Base-by-base conservation (phyloP, 2,888 invertebrate species). In the Apotomis capreana region DNA sequence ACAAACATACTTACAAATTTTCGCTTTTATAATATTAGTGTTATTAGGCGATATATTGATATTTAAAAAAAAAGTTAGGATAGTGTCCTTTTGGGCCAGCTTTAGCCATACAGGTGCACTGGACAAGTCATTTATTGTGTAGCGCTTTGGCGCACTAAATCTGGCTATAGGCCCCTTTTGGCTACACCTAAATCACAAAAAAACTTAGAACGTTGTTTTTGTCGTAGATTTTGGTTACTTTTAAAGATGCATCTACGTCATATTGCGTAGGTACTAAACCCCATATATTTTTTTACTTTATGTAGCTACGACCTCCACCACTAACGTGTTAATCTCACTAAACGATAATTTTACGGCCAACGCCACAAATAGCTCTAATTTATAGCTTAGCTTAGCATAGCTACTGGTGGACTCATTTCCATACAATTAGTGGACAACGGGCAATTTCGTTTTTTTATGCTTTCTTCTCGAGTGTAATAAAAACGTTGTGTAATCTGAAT, bases 281-380 rank as follows among this genome's bases (percentile, higher is more conserved):
- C 5, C 10, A 55, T 26, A 36, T 57, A 10, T 59, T 59, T 44
- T 44, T 40, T 13, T 13, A 9, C 44, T 36, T 49, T 12, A 49
- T 46, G n/a, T 12, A 46, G 51, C 46, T 61, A 67, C 40, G 67
- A 51, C 15, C 40, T 55, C 12, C 67, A 37, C 59, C 55, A 57
- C 78, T 78, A 79, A 81, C 79, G 78, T 82, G 81, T 83, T 85
- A 87, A 88, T 87, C 85, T 84, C 74, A 76, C 87, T 89, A 89
- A 87, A 89, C 87, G 88, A 87, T 87, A 84, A 83, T 88, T 90
- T 87, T 87, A 90, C 84, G 81, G 80, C 79, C 26, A 78, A 76
- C 81, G 80, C 81, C 84, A 83, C 81, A 85, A 83, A 77, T 77
- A 75, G 77, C 74, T 76, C 80, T 87, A 91, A 90, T 89, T 89